Evolutionary conservation across 2,888 invertebrate genomes (phyloP).

Genomic region (Tortricodes alternella): DNA sequence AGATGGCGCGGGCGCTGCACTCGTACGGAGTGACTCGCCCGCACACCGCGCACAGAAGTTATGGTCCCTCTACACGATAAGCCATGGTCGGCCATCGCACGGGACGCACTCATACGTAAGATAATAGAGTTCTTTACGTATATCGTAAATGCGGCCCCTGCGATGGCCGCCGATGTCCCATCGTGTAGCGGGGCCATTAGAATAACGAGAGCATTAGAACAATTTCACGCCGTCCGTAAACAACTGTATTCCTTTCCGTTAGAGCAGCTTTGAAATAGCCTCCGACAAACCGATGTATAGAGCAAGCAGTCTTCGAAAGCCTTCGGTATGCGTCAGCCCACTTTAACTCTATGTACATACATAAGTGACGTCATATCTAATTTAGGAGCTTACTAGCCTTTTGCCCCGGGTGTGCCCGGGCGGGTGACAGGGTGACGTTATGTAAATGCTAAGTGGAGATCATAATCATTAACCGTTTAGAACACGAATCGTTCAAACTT

Average conservation of each 20-base stretch:
- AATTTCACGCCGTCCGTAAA: constrained; percentile 68
- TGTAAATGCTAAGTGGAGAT: constrained; percentile 75
- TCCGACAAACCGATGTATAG: background rate
- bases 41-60: too few relatives aligned
- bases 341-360: constrained; percentile 65
- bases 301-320: constrained; percentile 8
- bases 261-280: constrained; percentile 14
- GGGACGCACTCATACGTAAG: too few relatives aligned
- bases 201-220: constrained; percentile 37
- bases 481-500: constrained; percentile 32
- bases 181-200: constrained; percentile 26
- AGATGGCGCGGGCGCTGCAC: constrained; percentile 30
- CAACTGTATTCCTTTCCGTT: constrained; percentile 36
- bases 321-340: constrained; percentile 35
- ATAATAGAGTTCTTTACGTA: too few relatives aligned
- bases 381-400: constrained; percentile 82
- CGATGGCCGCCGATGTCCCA: constrained; percentile 40
- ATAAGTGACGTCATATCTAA: constrained; percentile 76
- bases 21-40: too few relatives aligned
- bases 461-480: constrained; percentile 66
- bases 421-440: constrained; percentile 82
- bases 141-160: too few relatives aligned
- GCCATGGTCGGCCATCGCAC: too few relatives aligned
- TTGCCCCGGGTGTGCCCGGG: constrained; percentile 76
- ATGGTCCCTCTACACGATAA: too few relatives aligned